These are phyloP conservation scores for Anomalospiza imberbis DNA, from an alignment of 2,797 vertebrate species.

Conservation along the genomic window DNA sequence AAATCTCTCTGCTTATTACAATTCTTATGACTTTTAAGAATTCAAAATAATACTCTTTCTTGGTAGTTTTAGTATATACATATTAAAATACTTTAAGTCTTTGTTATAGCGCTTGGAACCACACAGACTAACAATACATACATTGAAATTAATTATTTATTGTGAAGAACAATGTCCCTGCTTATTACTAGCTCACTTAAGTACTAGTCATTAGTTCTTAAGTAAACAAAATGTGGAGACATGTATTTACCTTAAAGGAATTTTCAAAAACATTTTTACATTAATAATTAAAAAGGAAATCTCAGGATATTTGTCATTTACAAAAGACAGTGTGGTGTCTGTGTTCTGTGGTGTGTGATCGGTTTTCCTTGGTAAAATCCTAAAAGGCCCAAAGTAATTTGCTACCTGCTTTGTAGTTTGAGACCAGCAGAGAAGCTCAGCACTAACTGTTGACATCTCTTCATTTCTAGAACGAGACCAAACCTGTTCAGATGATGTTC, in stretches of 20 bases:
- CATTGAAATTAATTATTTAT: neutral
- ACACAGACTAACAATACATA: neutral
- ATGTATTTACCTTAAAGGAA: neutral
- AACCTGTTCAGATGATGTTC: constrained; percentile 86
- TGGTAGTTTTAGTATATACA: neutral
- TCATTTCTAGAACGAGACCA: constrained; percentile 40
- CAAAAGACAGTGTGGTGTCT: neutral
- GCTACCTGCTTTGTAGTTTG: neutral
- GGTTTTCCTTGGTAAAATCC: too few species aligned
- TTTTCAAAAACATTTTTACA: neutral
- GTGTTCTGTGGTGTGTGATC: neutral
- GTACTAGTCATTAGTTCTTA: neutral
- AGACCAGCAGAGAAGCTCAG: neutral
- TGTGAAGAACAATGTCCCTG: neutral
- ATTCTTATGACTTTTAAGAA: neutral
- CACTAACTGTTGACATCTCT: neutral
- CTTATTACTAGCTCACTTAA: neutral
- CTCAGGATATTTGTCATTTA: neutral
- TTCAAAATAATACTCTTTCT: neutral
- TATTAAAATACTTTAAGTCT: neutral
- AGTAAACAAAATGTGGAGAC: neutral
- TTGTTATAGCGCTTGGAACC: neutral
- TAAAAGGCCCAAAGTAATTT: too few species aligned
- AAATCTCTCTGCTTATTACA: neutral
- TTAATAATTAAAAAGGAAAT: neutral